A percentile compares a stretch with the other conserved stretches of the same genome.
Evolutionary conservation across 2,888 invertebrate genomes (phyloP).

Genomic region (Morpho deidamia): DNA sequence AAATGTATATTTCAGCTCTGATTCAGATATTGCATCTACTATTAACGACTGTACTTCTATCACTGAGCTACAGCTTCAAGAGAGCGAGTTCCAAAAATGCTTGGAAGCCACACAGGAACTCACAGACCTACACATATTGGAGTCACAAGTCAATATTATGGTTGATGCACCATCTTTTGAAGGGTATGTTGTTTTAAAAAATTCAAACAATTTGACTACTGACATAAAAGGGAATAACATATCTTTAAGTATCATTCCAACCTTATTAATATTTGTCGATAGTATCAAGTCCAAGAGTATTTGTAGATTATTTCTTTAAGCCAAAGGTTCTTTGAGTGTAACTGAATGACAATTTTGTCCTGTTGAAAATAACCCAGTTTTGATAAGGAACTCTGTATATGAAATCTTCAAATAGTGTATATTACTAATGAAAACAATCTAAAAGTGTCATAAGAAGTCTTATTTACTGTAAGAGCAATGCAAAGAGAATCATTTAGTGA

Average conservation of each 20-base stretch:
- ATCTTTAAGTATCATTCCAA: background rate
- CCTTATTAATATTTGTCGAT: too few relatives aligned
- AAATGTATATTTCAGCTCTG: constrained; percentile 43
- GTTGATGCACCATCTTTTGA: constrained; percentile 39
- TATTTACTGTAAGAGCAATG: too few relatives aligned
- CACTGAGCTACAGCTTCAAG: constrained; percentile 33
- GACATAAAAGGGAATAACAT: background rate
- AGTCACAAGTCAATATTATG: constrained; percentile 48
- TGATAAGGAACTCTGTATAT: too few relatives aligned
- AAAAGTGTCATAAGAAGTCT: too few relatives aligned
- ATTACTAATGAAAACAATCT: too few relatives aligned
- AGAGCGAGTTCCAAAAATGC: constrained; percentile 37
- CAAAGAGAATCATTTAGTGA: too few relatives aligned
- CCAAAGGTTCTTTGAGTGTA: too few relatives aligned
- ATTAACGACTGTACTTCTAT: constrained; percentile 32
- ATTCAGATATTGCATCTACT: constrained; percentile 42
- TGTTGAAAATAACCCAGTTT: too few relatives aligned
- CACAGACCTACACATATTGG: constrained; percentile 42
- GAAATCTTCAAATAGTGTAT: too few relatives aligned
- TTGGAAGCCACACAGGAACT: constrained; percentile 57
- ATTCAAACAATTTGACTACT: background rate
- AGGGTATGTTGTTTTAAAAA: constrained; percentile 32
- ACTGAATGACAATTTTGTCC: too few relatives aligned
- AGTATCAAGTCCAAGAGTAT: too few relatives aligned
- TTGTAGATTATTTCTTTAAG: too few relatives aligned